Base-by-base conservation (phyloP, 2,888 invertebrate genomes). In the Gymnoscelis rufifasciata region DNA sequence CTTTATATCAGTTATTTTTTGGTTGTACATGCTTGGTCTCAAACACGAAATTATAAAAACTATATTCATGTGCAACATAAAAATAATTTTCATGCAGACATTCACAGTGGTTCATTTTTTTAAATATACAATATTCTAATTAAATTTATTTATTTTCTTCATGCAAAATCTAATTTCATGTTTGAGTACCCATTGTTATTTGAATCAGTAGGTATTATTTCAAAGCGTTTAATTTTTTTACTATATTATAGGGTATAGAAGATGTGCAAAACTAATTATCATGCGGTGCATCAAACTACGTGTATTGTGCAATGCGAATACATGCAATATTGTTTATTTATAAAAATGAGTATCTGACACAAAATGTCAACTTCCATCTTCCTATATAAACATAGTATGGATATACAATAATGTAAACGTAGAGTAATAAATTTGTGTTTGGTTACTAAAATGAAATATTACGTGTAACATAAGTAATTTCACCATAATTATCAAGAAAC, bases 41-140 rank as follows among this genome's bases (percentile, higher is more conserved):
- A 83, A 86, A 86, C 83, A 81, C 62, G 80, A 83, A 83, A 83
- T 81, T 75, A 71, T 51, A 71, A 63, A 67, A 58, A 57, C 62
- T 63, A 68, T 56, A 33, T 56, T 19, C 42, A 44, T 33, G 64
- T 67, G 74, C 74, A 73, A 75, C 60, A 53, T 47, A 72, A 67
- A 62, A 53, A 50, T 47, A 60, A 58, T 13, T 49, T 43, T 31
- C 55, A 57, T 52, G 55, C 59, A 45, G 44, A 52, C 36, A 47
- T 19, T 52, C 49, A 55, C 47, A 57, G 54, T 52, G 36, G 44
- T 41, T 57, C 28, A 56, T 43, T 44, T 27, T 38, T 39, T 28
- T 54, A 45, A 49, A 26, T 43, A 43, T 42, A 15, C 11, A 36
- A 38, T 3, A 33, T 19, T 23, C n/a, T 7, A 13, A 36, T 38